phyloP scores from a whole-genome alignment of 2,888 invertebrate genomes.

The Adelognathus sp. region DNA sequence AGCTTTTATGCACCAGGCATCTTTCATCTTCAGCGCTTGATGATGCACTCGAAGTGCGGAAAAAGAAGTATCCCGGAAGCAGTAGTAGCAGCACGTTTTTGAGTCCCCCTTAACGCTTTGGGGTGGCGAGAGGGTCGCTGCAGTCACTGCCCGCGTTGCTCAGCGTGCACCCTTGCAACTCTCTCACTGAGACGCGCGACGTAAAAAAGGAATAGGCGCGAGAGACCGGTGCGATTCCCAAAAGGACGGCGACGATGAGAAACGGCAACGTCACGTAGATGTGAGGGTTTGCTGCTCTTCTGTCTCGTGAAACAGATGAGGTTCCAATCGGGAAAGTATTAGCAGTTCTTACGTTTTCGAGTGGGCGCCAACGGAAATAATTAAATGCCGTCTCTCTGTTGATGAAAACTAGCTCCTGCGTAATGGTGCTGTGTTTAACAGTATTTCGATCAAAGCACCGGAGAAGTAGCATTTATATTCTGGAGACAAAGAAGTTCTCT shows the following conservation, averaged over 20 bases:
- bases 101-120: slow-evolving; percentile 14
- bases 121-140: slow-evolving; percentile 15
- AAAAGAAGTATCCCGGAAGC: slow-evolving; percentile 61
- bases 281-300: slow-evolving; percentile 10
- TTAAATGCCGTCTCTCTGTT: neutral
- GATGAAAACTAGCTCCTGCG: neutral
- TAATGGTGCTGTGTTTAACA: too few species aligned
- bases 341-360: neutral
- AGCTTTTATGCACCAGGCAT: slow-evolving; percentile 75
- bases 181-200: neutral
- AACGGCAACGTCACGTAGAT: neutral
- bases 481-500: too few species aligned
- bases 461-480: too few species aligned
- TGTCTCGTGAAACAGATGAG: neutral
- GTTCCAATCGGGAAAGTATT: neutral
- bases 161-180: neutral
- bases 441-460: too few species aligned
- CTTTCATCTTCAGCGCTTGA: slow-evolving; percentile 76
- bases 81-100: neutral
- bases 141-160: neutral
- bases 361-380: neutral
- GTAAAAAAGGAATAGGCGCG: neutral
- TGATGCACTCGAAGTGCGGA: slow-evolving; percentile 72
- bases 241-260: neutral
- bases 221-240: neutral